Evolutionary conservation across 35 echinoderm and acorn worm species (phyloP).

Genomic region (Lytechinus pictus): DNA sequence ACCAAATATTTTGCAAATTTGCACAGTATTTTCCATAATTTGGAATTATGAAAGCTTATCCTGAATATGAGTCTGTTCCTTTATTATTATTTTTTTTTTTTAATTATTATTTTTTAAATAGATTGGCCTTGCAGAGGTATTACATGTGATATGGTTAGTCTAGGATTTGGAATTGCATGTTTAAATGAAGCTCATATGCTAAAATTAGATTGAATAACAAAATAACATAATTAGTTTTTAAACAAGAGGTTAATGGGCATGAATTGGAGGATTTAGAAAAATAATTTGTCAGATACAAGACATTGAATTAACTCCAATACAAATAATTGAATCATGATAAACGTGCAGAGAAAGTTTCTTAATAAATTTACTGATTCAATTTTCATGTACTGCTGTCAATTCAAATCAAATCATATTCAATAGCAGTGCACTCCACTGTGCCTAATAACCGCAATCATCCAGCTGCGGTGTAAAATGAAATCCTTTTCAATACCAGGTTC

Average conservation of each 20-base stretch:
- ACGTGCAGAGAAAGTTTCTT: background rate
- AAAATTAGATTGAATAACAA: background rate
- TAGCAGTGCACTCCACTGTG: background rate
- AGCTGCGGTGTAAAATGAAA: background rate
- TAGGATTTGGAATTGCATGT: too few relatives aligned
- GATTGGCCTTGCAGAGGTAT: too few relatives aligned
- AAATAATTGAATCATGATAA: background rate
- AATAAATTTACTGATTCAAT: background rate
- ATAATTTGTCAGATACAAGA: background rate
- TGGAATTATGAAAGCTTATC: too few relatives aligned
- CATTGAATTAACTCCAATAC: background rate
- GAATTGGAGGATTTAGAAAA: background rate
- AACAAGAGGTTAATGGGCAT: background rate
- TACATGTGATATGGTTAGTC: too few relatives aligned
- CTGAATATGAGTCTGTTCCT: too few relatives aligned
- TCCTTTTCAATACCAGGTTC: background rate
- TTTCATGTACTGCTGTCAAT: background rate
- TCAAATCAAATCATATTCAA: background rate
- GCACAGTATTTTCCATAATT: too few relatives aligned
- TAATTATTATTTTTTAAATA: too few relatives aligned
- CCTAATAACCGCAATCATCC: background rate
- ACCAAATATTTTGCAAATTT: too few relatives aligned
- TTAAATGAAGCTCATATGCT: background rate
- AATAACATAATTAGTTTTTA: background rate
- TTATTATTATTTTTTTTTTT: too few relatives aligned